A percentile compares a stretch with the other conserved stretches of the same genome.
Evolutionary conservation across 1,140 invertebrate species (phyloP).

Genomic region (Penaeus japonicus): DNA sequence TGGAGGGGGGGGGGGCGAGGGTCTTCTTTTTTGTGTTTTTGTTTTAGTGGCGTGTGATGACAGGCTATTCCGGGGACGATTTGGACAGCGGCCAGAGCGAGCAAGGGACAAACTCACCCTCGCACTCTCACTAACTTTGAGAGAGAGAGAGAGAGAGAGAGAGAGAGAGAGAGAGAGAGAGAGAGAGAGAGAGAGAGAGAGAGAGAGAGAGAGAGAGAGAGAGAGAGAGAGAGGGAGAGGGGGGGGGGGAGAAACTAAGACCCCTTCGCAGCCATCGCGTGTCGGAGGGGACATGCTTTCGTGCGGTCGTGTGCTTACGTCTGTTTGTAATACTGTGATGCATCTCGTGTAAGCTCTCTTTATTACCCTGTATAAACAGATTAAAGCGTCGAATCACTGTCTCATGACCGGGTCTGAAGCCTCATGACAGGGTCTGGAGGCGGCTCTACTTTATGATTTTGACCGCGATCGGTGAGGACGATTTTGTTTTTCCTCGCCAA

Average conservation of each 20-base stretch:
- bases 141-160: slow-evolving; percentile 19
- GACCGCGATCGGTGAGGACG: not conserved
- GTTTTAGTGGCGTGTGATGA: not conserved
- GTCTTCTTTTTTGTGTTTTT: not conserved
- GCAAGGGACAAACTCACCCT: not conserved
- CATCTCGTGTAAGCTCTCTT: slow-evolving; percentile 11
- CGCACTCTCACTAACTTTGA: too few species aligned
- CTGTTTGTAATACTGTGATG: slow-evolving; percentile 16
- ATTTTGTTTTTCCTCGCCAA: not conserved
- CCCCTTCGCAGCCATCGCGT: not conserved
- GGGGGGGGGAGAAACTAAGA: not conserved
- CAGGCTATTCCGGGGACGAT: not conserved
- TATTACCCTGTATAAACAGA: slow-evolving; percentile 8
- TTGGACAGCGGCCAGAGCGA: not conserved
- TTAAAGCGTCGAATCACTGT: slow-evolving; percentile 12
- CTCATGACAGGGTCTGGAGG: too few species aligned
- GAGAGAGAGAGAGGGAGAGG: not conserved
- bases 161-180: not conserved
- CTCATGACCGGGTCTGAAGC: not conserved
- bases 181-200: not conserved
- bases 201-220: not conserved
- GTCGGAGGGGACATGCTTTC: not conserved
- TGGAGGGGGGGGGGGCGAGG: not conserved
- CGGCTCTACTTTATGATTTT: not conserved
- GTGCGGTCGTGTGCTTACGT: slow-evolving; percentile 10